These are phyloP conservation scores for Saccopteryx bilineata DNA, from an alignment of 2,113 vertebrate genomes.

Conservation along the genomic window DNA sequence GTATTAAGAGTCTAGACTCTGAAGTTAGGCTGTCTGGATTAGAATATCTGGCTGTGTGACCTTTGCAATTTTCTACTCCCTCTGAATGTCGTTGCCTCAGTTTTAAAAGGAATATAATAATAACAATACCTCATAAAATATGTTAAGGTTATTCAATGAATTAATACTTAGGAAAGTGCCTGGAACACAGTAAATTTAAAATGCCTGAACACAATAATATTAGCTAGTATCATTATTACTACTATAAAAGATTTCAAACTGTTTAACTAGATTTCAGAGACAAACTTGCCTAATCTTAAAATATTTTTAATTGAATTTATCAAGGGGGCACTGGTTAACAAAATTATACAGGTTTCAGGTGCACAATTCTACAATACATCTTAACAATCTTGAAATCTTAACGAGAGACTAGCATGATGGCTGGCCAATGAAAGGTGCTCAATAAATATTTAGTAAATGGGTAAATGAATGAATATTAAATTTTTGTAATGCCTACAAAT, in stretches of 20 bases:
- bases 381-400: slow-evolving; percentile 30
- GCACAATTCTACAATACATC: neutral
- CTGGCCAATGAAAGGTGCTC: neutral
- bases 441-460: neutral
- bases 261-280: neutral
- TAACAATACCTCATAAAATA: neutral
- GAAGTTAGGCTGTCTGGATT: neutral
- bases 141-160: neutral
- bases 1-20: neutral
- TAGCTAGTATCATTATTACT: neutral
- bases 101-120: neutral
- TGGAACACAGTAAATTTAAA: neutral
- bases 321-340: no score
- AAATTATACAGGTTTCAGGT: no score
- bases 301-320: no score
- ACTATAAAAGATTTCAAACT: neutral
- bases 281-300: neutral
- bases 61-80: neutral
- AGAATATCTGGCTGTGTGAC: neutral
- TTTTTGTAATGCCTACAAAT: neutral
- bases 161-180: neutral
- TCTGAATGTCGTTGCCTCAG: neutral
- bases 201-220: neutral
- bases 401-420: neutral
- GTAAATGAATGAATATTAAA: neutral